Evolutionary conservation across 1,140 invertebrate species (phyloP), one percentile per base, ranked within the genome.

Genomic region (Oscheius sp.): DNA sequence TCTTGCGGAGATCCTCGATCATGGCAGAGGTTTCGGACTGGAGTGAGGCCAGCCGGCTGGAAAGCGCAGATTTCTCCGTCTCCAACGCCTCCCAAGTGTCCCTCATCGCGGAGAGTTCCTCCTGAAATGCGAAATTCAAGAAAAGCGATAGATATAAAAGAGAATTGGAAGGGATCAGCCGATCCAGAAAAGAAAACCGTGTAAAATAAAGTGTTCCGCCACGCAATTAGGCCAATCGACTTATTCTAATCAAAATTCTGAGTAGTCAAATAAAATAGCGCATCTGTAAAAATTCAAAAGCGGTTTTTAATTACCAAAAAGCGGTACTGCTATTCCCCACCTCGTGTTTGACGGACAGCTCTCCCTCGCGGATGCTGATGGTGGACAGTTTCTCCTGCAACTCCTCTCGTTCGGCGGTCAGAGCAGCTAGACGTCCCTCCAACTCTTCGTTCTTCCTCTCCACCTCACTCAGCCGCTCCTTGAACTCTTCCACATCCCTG

Each of bases 1-100:
- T 68, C 36, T 68, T 68, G 20, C 20, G 58, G 18, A 61, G 32
- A 1, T 59, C 52, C 28, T 45, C 52, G 3, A 68, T 23, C 20
- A 23, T 42, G 3, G 36, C 23, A 55, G 49, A 13, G 7, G 49
- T 13, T 55, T 55, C 49, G 23, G 49, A 15, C 7, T 23, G 49
- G 4, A 13, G 49, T 13, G 7, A 7, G 4, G 15, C 49, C 7
- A 55, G 49, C 7, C 49, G 7, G 15, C 23, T 55, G 7, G 28
- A 7, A 55, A 55, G 49, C 28, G 15, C 7, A 13, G 7, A 7
- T 23, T 23, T 55, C 28, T 55, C 49, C 49, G 15, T 26, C 23
- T 55, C 49, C 15, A 7, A 7, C 49, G 49, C 7, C 7, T 15
- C 7, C n/a, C 10, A n/a, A 42, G 10, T 42, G 10, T 42, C 10